phyloP scores from a whole-genome alignment of 2,888 invertebrate genomes.

The Galeopsomyia nigrocyanea region DNA sequence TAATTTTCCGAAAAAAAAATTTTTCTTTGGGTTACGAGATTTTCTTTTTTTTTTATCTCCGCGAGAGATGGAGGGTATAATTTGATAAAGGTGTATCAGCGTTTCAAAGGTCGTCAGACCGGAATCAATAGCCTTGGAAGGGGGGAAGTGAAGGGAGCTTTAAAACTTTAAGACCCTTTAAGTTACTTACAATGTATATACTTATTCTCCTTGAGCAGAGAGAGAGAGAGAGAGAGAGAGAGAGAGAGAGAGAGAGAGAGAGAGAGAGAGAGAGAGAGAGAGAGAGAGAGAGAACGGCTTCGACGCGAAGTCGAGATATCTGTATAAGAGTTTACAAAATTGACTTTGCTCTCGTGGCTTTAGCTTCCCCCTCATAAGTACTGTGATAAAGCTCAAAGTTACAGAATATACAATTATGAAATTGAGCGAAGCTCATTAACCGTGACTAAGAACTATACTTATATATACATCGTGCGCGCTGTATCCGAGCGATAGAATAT shows the following conservation, averaged over 20 bases:
- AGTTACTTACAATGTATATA: constrained; percentile 28
- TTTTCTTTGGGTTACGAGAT: too few relatives aligned
- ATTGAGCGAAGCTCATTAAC: constrained; percentile 39
- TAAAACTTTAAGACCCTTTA: constrained; percentile 21
- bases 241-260: too few relatives aligned
- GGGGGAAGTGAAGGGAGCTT: not conserved
- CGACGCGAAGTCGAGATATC: too few relatives aligned
- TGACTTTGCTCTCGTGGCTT: constrained; percentile 34
- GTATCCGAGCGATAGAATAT: too few relatives aligned
- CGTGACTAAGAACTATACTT: too few relatives aligned
- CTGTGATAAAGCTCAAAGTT: constrained; percentile 38
- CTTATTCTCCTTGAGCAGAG: too few relatives aligned
- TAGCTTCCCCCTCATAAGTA: constrained; percentile 19
- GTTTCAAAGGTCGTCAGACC: not conserved
- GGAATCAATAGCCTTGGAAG: not conserved
- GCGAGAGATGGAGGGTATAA: not conserved
- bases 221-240: too few relatives aligned
- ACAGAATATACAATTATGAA: constrained; percentile 29
- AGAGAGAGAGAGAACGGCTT: too few relatives aligned
- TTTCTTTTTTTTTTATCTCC: too few relatives aligned
- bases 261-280: too few relatives aligned
- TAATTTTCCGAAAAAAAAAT: not conserved
- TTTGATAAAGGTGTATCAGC: not conserved
- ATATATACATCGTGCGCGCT: not conserved
- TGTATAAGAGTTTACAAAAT: constrained; percentile 37